These are phyloP conservation scores for Osmoderma eremita DNA, from an alignment of 2,888 invertebrate genomes.

Conservation along the genomic window DNA sequence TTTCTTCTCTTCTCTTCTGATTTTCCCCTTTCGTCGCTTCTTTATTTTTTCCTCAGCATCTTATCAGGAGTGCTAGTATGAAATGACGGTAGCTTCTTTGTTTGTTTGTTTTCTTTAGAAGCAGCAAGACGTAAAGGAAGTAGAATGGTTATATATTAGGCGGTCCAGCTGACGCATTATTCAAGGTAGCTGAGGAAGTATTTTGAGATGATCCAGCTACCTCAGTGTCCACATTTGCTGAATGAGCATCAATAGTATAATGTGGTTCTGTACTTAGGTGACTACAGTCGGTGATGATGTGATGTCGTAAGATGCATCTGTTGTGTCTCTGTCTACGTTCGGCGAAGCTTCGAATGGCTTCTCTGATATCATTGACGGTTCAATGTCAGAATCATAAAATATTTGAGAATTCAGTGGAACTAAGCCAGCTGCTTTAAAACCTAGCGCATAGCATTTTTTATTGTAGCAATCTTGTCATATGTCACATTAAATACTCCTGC, in stretches of 20 bases:
- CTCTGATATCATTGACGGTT: background rate
- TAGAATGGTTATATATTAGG: background rate
- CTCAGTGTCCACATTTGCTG: slow-evolving; percentile 5
- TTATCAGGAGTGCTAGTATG: no score
- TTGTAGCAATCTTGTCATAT: no score
- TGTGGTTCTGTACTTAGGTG: background rate
- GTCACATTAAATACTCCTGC: no score
- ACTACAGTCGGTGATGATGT: background rate
- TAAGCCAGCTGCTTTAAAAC: no score
- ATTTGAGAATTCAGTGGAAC: no score
- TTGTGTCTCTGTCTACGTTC: background rate
- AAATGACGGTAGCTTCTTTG: background rate
- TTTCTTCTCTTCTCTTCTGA: no score
- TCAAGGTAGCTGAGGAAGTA: background rate
- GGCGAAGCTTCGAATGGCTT: slow-evolving; percentile 1
- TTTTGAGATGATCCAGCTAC: background rate
- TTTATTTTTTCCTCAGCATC: no score
- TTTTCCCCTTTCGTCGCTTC: no score
- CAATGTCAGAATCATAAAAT: background rate
- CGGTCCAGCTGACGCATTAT: background rate
- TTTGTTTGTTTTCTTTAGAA: background rate
- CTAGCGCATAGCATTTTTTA: no score
- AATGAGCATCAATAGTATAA: slow-evolving; percentile 2
- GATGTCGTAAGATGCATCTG: slow-evolving; percentile 4
- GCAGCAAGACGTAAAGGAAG: background rate